phyloP scores from a whole-genome alignment of 2,113 vertebrate species.

The Leptobrachium ailaonicum region DNA sequence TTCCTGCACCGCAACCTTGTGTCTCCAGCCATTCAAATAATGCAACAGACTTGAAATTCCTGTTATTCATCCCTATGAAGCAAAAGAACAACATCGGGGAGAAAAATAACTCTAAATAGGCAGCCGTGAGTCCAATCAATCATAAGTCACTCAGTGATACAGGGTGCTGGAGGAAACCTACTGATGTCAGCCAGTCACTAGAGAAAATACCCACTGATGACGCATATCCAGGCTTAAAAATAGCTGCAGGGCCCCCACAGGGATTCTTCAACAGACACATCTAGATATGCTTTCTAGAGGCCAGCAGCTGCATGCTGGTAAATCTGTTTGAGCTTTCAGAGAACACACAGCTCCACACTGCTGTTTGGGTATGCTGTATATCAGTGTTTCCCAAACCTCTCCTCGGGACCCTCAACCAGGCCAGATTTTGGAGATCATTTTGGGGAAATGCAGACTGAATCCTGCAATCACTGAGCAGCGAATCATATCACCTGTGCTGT shows the following conservation, averaged over 20 bases:
- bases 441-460: too few relatives aligned
- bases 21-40: slow-evolving; percentile 79
- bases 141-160: slow-evolving; percentile 83
- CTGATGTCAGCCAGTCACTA: slow-evolving; percentile 97
- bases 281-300: slow-evolving; percentile 84
- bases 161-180: slow-evolving; percentile 95
- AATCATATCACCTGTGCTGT: too few relatives aligned
- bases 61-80: slow-evolving; percentile 76
- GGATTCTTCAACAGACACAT: slow-evolving; percentile 93
- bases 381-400: too few relatives aligned
- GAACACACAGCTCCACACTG: slow-evolving; percentile 70
- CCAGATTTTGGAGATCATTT: too few relatives aligned
- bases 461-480: too few relatives aligned
- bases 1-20: slow-evolving; percentile 72
- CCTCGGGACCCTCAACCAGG: too few relatives aligned
- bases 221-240: slow-evolving; percentile 99
- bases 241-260: slow-evolving; percentile 89
- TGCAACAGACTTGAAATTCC: slow-evolving; percentile 80
- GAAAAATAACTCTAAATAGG: slow-evolving; percentile 66
- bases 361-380: neutral
- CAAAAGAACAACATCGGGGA: neutral
- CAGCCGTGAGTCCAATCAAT: slow-evolving; percentile 85
- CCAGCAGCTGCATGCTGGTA: slow-evolving; percentile 68
- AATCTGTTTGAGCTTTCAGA: slow-evolving; percentile 69
- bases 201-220: slow-evolving; percentile 99